phyloP scores from a whole-genome alignment of 2,113 vertebrate genomes.

The Cynoglossus semilaevis region DNA sequence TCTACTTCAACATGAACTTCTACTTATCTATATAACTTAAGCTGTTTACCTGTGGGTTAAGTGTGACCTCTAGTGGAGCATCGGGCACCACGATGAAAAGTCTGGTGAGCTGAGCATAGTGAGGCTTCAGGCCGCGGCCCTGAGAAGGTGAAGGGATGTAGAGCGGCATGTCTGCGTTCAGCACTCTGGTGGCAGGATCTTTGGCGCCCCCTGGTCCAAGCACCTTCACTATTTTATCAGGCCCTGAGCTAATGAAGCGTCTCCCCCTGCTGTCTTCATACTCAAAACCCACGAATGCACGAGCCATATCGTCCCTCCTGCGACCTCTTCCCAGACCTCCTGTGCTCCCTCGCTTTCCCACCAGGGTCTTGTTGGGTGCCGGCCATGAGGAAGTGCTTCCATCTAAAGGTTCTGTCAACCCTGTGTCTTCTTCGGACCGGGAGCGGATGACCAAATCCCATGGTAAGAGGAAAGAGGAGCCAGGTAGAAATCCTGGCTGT shows the following conservation, averaged over 20 bases:
- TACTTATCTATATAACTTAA: too few relatives aligned
- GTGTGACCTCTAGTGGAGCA: constrained; percentile 87
- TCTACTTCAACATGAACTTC: too few relatives aligned
- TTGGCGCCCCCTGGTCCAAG: constrained; percentile 92
- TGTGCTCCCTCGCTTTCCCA: constrained; percentile 83
- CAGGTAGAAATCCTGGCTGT: constrained; percentile 92
- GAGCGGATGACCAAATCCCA: constrained; percentile 96
- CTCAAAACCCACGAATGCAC: constrained; percentile 95
- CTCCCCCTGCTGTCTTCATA: constrained; percentile 94
- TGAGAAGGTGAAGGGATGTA: constrained; percentile 93
- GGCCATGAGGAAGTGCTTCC: constrained; percentile 91
- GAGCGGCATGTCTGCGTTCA: constrained; percentile 97
- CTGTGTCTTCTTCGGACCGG: constrained; percentile 86
- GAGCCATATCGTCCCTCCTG: constrained; percentile 88
- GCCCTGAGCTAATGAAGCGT: constrained; percentile 93
- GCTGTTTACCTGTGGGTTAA: constrained; percentile 87
- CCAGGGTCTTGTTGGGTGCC: constrained; percentile 88
- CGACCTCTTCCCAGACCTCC: constrained; percentile 87
- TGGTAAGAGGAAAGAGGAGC: constrained; percentile 92
- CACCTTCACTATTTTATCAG: constrained; percentile 95
- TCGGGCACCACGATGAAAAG: constrained; percentile 95
- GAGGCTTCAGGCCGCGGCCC: constrained; percentile 90
- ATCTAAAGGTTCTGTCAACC: constrained; percentile 72
- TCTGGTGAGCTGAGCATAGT: constrained; percentile 90
- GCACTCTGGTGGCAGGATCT: constrained; percentile 88